Percentiles rank a stretch among this genome's conserved stretches.
Evolutionary conservation across 2,888 invertebrate genomes (phyloP).

Genomic region (Parnassius glacialis): DNA sequence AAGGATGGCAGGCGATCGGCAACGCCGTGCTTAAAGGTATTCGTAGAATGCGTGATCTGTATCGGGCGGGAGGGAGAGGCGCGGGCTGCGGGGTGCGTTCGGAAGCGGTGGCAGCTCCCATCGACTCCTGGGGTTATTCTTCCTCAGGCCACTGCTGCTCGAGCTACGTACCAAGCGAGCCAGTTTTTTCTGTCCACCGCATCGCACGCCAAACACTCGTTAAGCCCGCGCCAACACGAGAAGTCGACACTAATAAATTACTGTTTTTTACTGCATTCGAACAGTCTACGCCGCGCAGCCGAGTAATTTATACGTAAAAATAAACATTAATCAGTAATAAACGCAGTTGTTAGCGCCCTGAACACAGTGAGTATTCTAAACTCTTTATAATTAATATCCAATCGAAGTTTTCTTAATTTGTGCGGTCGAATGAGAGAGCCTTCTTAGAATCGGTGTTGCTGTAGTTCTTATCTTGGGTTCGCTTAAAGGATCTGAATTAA

Average conservation of each 20-base stretch:
- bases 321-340: conserved; percentile 76
- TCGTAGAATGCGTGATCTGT: conserved; percentile 81
- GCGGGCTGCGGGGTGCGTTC: conserved; percentile 74
- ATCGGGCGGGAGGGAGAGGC: conserved; percentile 66
- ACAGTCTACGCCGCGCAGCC: conserved; percentile 80
- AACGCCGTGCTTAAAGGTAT: conserved; percentile 75
- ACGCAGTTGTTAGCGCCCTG: conserved; percentile 69
- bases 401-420: conserved; percentile 58
- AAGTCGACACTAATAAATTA: conserved; percentile 83
- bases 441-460: conserved; percentile 7
- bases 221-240: conserved; percentile 83
- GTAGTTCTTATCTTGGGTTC: conserved; percentile 22
- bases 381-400: conserved; percentile 54
- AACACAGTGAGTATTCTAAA: conserved; percentile 75
- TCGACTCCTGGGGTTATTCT: conserved; percentile 82
- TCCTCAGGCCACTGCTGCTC: conserved; percentile 81
- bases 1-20: conserved; percentile 70
- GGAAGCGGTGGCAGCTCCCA: conserved; percentile 81
- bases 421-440: conserved; percentile 27
- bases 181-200: conserved; percentile 83
- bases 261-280: conserved; percentile 78
- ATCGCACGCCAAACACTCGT: conserved; percentile 82
- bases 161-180: conserved; percentile 78
- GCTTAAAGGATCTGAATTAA: conserved; percentile 26
- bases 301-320: conserved; percentile 78